Evolutionary conservation across 2,888 invertebrate species (phyloP), one percentile per base, ranked within the genome.

Genomic region (Sinelater perroti): DNA sequence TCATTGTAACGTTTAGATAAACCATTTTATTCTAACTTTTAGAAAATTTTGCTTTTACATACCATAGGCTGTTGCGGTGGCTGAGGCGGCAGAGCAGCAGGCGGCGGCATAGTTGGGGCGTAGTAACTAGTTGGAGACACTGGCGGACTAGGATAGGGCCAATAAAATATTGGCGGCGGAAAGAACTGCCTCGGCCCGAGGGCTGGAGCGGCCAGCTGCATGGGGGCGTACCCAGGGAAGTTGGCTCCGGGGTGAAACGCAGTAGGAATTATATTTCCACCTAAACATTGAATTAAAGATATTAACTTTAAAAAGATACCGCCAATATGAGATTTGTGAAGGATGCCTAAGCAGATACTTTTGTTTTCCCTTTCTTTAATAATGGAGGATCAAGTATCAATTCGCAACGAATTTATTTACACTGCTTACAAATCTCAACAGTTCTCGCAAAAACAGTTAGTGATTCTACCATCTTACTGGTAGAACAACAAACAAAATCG

Each of bases 141-240:
- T 0, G 95, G 95, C 28, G 95, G 95, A 69, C 94, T 94, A 38
- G 95, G 95, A 80, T 95, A 95, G 0, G 92, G 90, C 95, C 95
- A 96, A 81, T 95, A 95, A 68, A 95, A 88, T 60, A 89, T 85
- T 49, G 87, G 86, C 20, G 87, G 87, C 26, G 84, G 83, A 65
- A 83, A 83, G 65, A 83, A 84, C 56, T 73, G 78, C 52, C 77
- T 64, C 13, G 76, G 76, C 7, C 72, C 75, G 30, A 76, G 52
- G 16, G 77, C 77, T 30, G 80, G 79, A 6, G 80, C 74, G 10
- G 77, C 75, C 46, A 78, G 66, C 45, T 72, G 77, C 8, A 77
- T 72, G 1, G 77, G 77, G 11, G 75, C 76, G 58, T 72, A 78
- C 50, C 75, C 76, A 7, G 76, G 70, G 63, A 76, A 77, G 58